Conservation (phyloP, 2,113 vertebrate genomes). For the Oryzias celebensis region DNA sequence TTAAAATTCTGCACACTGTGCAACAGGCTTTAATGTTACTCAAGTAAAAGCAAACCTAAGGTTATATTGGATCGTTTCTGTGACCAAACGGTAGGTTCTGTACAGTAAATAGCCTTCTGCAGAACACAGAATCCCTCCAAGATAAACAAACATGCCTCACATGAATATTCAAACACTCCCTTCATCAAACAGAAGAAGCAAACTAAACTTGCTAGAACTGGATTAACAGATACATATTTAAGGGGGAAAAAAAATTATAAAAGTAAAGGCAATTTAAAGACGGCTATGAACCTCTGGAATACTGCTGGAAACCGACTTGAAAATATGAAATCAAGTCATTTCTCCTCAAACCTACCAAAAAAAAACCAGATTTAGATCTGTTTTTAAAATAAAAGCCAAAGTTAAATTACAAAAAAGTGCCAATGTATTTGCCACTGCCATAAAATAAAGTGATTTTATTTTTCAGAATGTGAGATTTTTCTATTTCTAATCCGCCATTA, state of each 20-base stretch:
- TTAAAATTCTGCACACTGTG: conserved; percentile 24
- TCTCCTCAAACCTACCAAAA: no score
- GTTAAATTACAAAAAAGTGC: no score
- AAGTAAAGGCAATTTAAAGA: background rate
- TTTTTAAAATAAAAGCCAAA: no score
- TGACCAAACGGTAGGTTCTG: background rate
- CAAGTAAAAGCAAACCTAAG: conserved; percentile 22
- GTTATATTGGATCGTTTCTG: conserved; percentile 25
- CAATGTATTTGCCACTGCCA: no score
- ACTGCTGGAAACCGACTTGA: no score
- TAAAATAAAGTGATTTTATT: no score
- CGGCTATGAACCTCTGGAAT: no score
- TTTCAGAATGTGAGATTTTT: no score
- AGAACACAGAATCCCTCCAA: conserved; percentile 7
- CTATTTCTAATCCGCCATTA: no score
- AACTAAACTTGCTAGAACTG: background rate
- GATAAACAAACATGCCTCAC: conserved; percentile 35
- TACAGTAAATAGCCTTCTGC: background rate
- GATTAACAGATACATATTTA: background rate
- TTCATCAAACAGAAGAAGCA: background rate
- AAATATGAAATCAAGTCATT: no score
- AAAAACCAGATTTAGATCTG: no score
- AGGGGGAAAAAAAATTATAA: background rate
- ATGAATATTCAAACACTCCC: conserved; percentile 42
- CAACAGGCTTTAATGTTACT: conserved; percentile 29